These are phyloP conservation scores for Hydractinia echinata DNA, from an alignment of 30 jellyfish, hydroid and myxozoan genomes.

Conservation along the genomic window DNA sequence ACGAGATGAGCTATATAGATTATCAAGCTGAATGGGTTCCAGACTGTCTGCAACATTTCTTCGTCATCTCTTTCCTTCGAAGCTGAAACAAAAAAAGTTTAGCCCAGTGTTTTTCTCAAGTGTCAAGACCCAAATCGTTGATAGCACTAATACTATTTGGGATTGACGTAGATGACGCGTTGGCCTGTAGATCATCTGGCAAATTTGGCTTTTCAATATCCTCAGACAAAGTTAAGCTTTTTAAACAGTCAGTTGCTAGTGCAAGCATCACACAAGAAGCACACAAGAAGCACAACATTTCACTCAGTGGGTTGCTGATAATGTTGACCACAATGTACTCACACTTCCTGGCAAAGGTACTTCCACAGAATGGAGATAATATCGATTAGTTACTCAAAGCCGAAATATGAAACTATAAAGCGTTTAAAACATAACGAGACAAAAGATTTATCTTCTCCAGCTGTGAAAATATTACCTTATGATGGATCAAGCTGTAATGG, in stretches of 20 bases:
- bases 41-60: slow-evolving; percentile 2
- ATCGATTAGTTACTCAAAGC: slow-evolving; percentile 1
- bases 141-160: too few species aligned
- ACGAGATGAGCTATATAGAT: neutral
- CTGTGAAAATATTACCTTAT: slow-evolving; percentile 15
- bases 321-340: too few species aligned
- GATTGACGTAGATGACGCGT: too few species aligned
- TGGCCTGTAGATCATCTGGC: too few species aligned
- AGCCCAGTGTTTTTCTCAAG: too few species aligned
- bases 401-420: neutral
- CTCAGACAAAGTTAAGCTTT: neutral
- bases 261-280: too few species aligned
- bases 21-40: neutral
- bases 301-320: too few species aligned
- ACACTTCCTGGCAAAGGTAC: too few species aligned
- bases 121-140: too few species aligned
- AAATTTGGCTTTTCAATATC: slow-evolving; percentile 1
- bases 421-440: neutral
- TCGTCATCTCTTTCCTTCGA: neutral
- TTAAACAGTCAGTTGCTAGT: slow-evolving; percentile 5
- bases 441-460: neutral
- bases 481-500: slow-evolving; percentile 27
- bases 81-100: neutral
- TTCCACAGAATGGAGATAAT: too few species aligned
- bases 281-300: too few species aligned